A percentile compares a stretch with the other conserved stretches of the same genome.
Conservation (phyloP, 2,797 vertebrate genomes). For the Diplodus sargus region DNA sequence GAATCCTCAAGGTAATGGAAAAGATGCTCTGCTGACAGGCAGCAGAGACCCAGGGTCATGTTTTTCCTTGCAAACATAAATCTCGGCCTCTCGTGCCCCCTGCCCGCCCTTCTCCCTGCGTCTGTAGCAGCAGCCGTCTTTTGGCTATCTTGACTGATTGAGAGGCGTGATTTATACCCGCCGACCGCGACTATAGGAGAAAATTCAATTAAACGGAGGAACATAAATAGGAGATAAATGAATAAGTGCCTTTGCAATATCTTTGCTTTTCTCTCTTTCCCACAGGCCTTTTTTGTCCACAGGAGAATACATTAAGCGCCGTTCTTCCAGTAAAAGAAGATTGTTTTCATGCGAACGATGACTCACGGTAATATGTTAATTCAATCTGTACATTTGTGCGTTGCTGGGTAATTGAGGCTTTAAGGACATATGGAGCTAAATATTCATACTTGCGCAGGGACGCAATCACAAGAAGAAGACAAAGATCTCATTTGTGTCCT, state of each 20-base stretch:
- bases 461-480: not conserved
- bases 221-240: conserved; percentile 79
- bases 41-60: conserved; percentile 74
- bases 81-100: conserved; percentile 71
- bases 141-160: conserved; percentile 76
- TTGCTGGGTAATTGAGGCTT: conserved; percentile 16
- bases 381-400: conserved; percentile 17
- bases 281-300: conserved; percentile 44
- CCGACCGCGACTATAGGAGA: conserved; percentile 54
- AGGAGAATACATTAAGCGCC: conserved; percentile 37
- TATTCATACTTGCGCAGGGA: conserved; percentile 25
- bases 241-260: conserved; percentile 58
- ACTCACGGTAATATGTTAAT: conserved; percentile 47
- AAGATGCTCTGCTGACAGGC: conserved; percentile 75
- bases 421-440: conserved; percentile 20
- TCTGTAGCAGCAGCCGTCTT: conserved; percentile 69
- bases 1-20: conserved; percentile 80
- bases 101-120: conserved; percentile 63
- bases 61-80: conserved; percentile 78
- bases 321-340: conserved; percentile 10
- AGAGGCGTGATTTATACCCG: conserved; percentile 76
- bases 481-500: conserved; percentile 1
- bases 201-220: conserved; percentile 81
- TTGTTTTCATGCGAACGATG: conserved; percentile 26
- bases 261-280: conserved; percentile 23